Base-by-base conservation (phyloP, 2,113 vertebrate genomes). In the Lota lota region DNA sequence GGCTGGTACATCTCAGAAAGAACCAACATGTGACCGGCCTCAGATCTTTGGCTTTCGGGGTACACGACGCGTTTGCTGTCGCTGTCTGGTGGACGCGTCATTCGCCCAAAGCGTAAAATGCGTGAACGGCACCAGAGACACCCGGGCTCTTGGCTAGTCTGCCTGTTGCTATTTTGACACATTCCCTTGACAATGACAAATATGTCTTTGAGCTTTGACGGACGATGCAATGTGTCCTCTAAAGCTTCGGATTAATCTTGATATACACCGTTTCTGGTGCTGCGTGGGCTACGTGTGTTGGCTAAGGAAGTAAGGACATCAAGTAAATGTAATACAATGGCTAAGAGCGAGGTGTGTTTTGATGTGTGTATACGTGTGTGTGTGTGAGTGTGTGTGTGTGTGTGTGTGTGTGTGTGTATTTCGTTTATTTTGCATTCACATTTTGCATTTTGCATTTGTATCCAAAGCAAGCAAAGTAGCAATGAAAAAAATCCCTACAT, bases 141-240 rank as follows among this genome's bases (percentile, higher is more conserved):
- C 1, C 11, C 21, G 10, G 50, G 22, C 8, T 61, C 28, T 36
- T 0, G 69, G 18, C 22, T 22, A 60, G 11, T 60, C 12, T 11
- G 7, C 72, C 74, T 81, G 76, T 78, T 83, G 76, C 69, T 68
- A 50, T 61, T 14, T 53, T 22, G 15, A 65, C 47, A 64, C 33
- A n/a, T 20, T 59, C 57, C 10, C 57, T 61, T 61, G 59, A 22
- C 17, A 53, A 64, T 33, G 61, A 33, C 24, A 61, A 61, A 22
- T 24, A 61, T 24, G 16, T 62, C 6, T 33, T 17, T 33, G 61
- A 33, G 61, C 22, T 18, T n/a, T 7, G 5, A 61, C 1, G 58
- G 20, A 20, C 58, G 11, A 59, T 1, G 21, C 4, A 22, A 16
- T 62, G 20, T 62, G 22, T 62, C 61, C 24, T 62, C 22, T 33